Percentiles rank a stretch among this genome's conserved stretches.
These are phyloP conservation scores for Sesamia nonagrioides DNA, from an alignment of 1,140 invertebrate genomes.

Conservation along the genomic window DNA sequence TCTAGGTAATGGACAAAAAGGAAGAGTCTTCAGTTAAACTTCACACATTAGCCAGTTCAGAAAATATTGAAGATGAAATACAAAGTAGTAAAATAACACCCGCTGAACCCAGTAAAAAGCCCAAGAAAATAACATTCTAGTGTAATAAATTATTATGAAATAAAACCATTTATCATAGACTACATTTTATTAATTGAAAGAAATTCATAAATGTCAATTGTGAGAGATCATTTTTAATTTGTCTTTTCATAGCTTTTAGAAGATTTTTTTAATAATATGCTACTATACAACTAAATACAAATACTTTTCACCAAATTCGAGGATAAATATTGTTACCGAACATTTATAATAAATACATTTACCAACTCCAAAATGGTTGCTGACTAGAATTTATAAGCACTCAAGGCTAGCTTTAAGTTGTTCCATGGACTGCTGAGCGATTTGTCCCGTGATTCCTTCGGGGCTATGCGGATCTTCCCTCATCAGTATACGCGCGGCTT, in stretches of 20 bases:
- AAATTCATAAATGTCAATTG: constrained; percentile 2
- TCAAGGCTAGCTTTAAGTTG: constrained; percentile 90
- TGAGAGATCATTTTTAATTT: constrained; percentile 45
- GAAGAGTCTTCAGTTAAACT: constrained; percentile 81
- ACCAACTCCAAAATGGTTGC: neutral
- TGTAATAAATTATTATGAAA: constrained; percentile 42
- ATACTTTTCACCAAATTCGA: neutral
- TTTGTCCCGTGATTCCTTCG: constrained; percentile 91
- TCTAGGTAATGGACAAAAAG: constrained; percentile 77
- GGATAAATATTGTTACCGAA: neutral
- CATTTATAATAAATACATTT: neutral
- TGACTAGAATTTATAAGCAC: constrained; percentile 60
- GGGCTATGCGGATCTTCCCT: constrained; percentile 90
- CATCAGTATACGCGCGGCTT: constrained; percentile 89
- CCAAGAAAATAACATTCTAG: constrained; percentile 82
- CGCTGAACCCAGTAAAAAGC: constrained; percentile 67
- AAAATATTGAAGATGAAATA: constrained; percentile 78
- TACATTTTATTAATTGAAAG: constrained; percentile 13
- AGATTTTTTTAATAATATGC: neutral
- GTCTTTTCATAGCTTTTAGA: constrained; percentile 48
- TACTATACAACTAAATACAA: neutral
- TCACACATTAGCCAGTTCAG: constrained; percentile 72
- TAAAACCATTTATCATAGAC: neutral
- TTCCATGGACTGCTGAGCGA: constrained; percentile 89
- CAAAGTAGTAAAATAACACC: constrained; percentile 48